Conservation (phyloP, 2,113 vertebrate genomes). For the Campylomormyrus tamandua region DNA sequence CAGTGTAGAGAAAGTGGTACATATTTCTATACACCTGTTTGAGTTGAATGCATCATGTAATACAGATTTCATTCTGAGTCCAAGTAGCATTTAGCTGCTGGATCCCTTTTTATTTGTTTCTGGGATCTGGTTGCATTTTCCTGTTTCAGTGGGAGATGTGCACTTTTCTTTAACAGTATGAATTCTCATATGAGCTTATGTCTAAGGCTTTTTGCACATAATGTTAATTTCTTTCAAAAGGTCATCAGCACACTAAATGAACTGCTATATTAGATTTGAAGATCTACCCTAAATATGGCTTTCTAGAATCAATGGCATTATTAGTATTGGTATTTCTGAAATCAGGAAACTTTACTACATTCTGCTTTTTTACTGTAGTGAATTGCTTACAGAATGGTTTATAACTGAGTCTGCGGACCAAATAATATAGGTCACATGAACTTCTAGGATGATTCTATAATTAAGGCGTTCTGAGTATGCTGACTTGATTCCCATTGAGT, state of each 20-base stretch:
- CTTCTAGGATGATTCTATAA: neutral
- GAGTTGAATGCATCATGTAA: neutral
- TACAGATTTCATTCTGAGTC: neutral
- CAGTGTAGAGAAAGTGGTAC: neutral
- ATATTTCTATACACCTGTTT: neutral
- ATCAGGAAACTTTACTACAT: neutral
- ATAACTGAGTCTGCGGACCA: neutral
- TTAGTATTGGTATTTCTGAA: neutral
- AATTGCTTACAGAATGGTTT: neutral
- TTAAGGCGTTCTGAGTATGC: neutral
- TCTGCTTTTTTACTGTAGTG: neutral
- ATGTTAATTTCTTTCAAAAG: neutral
- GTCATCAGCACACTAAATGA: neutral
- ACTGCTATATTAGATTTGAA: neutral
- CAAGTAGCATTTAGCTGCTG: neutral
- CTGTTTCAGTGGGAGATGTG: neutral
- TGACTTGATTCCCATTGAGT: neutral
- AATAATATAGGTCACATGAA: neutral
- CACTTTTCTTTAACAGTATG: neutral
- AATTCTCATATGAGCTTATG: neutral
- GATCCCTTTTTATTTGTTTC: neutral
- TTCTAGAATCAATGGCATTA: neutral
- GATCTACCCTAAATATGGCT: neutral
- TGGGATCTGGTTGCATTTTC: neutral
- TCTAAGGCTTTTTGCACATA: neutral